Conservation (phyloP, 1,140 invertebrate species). For the Trypoxylus dichotomus region DNA sequence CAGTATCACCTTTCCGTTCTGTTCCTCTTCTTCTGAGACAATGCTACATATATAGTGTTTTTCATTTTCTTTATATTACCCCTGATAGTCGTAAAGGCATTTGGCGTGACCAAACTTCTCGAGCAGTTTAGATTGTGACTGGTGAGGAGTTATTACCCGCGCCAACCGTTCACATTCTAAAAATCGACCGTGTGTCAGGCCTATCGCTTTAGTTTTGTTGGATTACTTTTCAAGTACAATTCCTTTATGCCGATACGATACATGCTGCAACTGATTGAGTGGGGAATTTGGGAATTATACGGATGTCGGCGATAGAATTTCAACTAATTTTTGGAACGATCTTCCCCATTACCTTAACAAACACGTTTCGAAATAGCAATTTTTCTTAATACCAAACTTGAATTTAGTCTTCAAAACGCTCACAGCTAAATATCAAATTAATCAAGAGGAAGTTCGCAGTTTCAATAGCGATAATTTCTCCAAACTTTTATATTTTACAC, state of each 20-base stretch:
- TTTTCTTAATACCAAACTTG: no score
- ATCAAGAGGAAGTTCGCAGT: no score
- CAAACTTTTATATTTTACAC: no score
- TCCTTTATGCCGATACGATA: constrained; percentile 49
- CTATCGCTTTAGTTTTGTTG: constrained; percentile 45
- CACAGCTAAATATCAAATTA: no score
- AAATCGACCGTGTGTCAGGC: constrained; percentile 43
- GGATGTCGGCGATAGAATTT: constrained; percentile 8
- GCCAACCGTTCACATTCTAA: constrained; percentile 44
- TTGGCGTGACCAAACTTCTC: constrained; percentile 76
- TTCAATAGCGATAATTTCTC: no score
- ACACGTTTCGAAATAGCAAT: not conserved
- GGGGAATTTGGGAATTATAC: constrained; percentile 46
- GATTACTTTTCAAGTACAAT: constrained; percentile 49
- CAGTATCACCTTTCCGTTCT: constrained; percentile 46
- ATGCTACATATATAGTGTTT: constrained; percentile 62
- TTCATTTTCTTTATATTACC: constrained; percentile 86
- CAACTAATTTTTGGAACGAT: not conserved
- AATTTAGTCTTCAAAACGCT: no score
- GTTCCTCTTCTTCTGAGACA: constrained; percentile 42
- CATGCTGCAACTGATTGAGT: constrained; percentile 52
- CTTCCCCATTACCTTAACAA: not conserved
- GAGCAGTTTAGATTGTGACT: constrained; percentile 53
- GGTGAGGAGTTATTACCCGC: constrained; percentile 34
- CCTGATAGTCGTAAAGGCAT: constrained; percentile 79